These are phyloP conservation scores for Periplaneta americana DNA, from an alignment of 1,140 invertebrate species.

Conservation along the genomic window DNA sequence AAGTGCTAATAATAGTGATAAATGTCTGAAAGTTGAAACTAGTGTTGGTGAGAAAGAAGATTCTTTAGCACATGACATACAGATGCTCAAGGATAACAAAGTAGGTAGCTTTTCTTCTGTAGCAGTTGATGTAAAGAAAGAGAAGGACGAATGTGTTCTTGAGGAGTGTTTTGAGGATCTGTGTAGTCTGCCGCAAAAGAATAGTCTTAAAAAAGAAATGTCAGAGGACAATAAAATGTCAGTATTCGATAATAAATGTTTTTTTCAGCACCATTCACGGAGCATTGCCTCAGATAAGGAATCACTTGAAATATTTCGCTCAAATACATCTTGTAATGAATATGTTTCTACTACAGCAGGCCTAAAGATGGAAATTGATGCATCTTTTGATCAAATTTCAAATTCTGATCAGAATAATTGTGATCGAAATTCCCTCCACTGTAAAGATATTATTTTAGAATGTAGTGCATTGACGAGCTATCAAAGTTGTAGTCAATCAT, in stretches of 20 bases:
- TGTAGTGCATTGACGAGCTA: background rate
- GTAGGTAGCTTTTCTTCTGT: background rate
- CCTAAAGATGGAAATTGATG: background rate
- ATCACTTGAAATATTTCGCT: background rate
- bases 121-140: too few relatives aligned
- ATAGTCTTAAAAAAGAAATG: background rate
- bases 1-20: background rate
- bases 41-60: background rate
- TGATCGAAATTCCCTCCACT: background rate
- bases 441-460: background rate
- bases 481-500: background rate
- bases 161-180: background rate
- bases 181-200: background rate
- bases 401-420: background rate
- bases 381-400: background rate
- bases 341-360: background rate
- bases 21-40: background rate
- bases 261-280: background rate
- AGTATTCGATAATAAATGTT: background rate
- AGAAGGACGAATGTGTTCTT: background rate
- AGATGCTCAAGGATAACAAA: background rate
- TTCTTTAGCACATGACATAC: background rate
- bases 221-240: background rate
- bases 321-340: background rate
- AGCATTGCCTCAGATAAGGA: background rate